Percentiles rank a stretch among this genome's conserved stretches.
Evolutionary conservation across 2,797 vertebrate genomes (phyloP).

Genomic region (Poecilia wingei): DNA sequence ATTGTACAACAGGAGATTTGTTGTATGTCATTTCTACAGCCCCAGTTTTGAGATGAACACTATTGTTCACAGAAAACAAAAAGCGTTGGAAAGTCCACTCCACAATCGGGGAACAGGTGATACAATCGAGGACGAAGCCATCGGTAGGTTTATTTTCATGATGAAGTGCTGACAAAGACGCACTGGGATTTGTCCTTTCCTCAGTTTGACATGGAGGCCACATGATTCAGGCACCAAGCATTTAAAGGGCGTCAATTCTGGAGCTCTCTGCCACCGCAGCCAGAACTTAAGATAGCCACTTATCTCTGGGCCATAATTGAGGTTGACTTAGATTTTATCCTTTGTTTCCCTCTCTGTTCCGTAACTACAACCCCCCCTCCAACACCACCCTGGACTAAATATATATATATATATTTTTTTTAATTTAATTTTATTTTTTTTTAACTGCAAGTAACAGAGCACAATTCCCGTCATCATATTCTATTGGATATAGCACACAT

Average conservation of each 20-base stretch:
- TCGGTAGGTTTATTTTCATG: conserved; percentile 29
- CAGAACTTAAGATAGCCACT: conserved; percentile 61
- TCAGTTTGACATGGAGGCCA: conserved; percentile 59
- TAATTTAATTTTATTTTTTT: too few species aligned
- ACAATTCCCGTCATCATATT: conserved; percentile 25
- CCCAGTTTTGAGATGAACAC: conserved; percentile 11
- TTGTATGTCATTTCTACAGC: background rate
- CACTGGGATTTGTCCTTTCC: conserved; percentile 17
- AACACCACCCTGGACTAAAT: conserved; percentile 15
- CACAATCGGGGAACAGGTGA: background rate
- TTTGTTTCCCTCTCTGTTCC: conserved; percentile 21
- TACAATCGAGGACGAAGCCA: conserved; percentile 22
- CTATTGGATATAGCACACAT: background rate
- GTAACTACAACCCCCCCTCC: background rate
- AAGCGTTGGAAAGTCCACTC: background rate
- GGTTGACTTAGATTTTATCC: conserved; percentile 47
- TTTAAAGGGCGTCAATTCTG: conserved; percentile 65
- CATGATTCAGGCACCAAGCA: conserved; percentile 56
- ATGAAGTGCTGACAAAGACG: conserved; percentile 54
- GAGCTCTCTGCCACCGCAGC: conserved; percentile 43
- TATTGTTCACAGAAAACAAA: too few species aligned
- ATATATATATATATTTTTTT: too few species aligned
- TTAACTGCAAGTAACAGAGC: background rate
- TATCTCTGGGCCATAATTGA: conserved; percentile 70
- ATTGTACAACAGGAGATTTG: background rate